Evolutionary conservation across 2,113 vertebrate genomes (phyloP), one percentile per base, ranked within the genome.

Genomic region (Vulpes vulpes): DNA sequence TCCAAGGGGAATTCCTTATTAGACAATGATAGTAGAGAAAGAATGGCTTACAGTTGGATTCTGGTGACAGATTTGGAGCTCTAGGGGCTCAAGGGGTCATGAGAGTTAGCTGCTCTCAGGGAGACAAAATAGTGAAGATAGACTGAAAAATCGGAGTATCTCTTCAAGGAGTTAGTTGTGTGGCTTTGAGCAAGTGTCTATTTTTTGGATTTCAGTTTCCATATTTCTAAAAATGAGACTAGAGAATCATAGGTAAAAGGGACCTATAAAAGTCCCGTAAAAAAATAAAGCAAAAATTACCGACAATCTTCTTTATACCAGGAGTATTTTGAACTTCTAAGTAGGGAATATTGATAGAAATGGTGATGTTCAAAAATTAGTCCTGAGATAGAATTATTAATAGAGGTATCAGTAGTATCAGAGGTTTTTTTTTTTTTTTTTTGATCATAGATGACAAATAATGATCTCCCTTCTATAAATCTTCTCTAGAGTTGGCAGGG

Each of bases 311-410:
- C 93, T 83, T 69, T 76, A 76, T 53, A 57, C 78, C 27, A 83
- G 53, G 62, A 53, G 1, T 67, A 89, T 76, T 32, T 83, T 9
- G 78, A 67, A 57, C 67, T 73, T 89, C 59, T 93, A 76, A 96
- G 30, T 59, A 83, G n/a, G 4, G 17, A 49, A 89, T 76, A 59
- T 2, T 82, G 60, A 80, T 91, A 80, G 73, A 86, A 87, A 92
- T 32, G 49, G n/a, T 49, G 59, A 69, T 93, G 60, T 60, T 89
- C 19, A 78, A 60, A 69, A 78, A 76, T 78, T 89, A 89, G 85
- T 78, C 59, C 35, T 32, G 60, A 59, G 38, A 76, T 69, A 93
- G 67, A 93, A 84, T 93, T 92, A 43, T 91, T 87, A 43, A 90
- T n/a, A 83, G 89, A 87, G 32, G 87, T 43, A 89, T 10, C 25